These are phyloP conservation scores for Maccullochella peelii DNA, from an alignment of 2,113 vertebrate species.

Conservation along the genomic window DNA sequence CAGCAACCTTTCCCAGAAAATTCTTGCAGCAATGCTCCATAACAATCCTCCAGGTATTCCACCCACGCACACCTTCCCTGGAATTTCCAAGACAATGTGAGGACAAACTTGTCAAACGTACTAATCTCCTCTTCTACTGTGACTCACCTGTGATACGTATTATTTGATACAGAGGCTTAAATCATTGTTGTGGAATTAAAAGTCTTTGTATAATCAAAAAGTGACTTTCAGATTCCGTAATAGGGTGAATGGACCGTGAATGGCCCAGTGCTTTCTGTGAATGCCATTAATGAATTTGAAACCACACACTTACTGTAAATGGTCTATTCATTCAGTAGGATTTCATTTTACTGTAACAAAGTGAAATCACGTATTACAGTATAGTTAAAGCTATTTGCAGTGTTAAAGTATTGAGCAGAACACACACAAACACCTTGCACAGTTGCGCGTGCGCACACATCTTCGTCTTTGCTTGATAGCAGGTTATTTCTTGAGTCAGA, in stretches of 20 bases:
- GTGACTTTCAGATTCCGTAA: constrained; percentile 21
- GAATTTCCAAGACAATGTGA: constrained; percentile 69
- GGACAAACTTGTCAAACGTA: constrained; percentile 36
- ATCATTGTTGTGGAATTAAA: constrained; percentile 54
- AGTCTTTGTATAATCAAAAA: constrained; percentile 33
- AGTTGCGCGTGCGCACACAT: background rate
- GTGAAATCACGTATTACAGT: background rate
- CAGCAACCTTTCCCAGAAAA: constrained; percentile 27
- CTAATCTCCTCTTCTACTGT: constrained; percentile 46
- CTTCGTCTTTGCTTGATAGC: constrained; percentile 44
- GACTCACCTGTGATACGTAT: constrained; percentile 62
- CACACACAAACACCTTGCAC: background rate
- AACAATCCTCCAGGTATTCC: constrained; percentile 54
- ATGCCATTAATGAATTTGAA: constrained; percentile 29
- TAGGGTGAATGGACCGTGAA: background rate
- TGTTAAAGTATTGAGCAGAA: background rate
- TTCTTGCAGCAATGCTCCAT: background rate
- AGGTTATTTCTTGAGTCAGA: constrained; percentile 41
- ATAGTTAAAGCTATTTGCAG: background rate
- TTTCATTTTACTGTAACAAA: background rate
- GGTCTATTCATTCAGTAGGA: constrained; percentile 1
- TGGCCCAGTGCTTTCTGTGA: constrained; percentile 11
- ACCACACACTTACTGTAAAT: constrained; percentile 22
- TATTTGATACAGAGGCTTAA: constrained; percentile 47
- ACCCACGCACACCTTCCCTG: constrained; percentile 73